Evolutionary conservation across 2,888 invertebrate species (phyloP), one percentile per base, ranked within the genome.

Genomic region (Thumatha senex): DNA sequence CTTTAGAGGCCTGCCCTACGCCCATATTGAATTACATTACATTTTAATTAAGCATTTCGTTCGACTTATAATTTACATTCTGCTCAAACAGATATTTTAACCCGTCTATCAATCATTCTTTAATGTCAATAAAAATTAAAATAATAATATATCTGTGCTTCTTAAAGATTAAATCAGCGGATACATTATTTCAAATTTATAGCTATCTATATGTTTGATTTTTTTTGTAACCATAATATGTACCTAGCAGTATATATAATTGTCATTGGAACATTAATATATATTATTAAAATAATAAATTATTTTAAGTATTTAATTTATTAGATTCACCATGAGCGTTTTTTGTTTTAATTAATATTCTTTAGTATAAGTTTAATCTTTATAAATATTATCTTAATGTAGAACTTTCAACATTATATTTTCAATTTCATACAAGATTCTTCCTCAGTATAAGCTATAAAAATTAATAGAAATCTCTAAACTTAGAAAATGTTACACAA

Each of bases 11-110:
- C 42, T 54, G 66, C 67, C 66, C 67, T 67, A 62, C 66, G 62
- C 57, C 62, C 59, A 58, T 64, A 66, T 57, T 56, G 47, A 51
- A 63, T 63, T 56, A 55, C 63, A 54, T 56, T 57, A 63, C 51
- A 35, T 53, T 53, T 62, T 64, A 67, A 67, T 67, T 64, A 62
- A 67, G 41, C 58, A 62, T 66, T 61, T 56, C 55, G 55, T 66
- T 59, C 51, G 51, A 48, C 41, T 58, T 41, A 41, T 54, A 51
- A 67, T 67, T 67, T 67, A 56, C 67, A 67, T 67, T 64, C 64
- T 67, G 64, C 55, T 60, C 62, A 35, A 57, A 60, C 51, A 54
- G 43, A 67, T 67, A 61, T 51, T 59, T 67, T 54, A 56, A 62
- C 24, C 49, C 60, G 60, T 62, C 64, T 50, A 66, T 67, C 66